Percentiles rank a stretch among this genome's conserved stretches.
Conservation (phyloP, 2,113 vertebrate species). For the Anser cygnoides region DNA sequence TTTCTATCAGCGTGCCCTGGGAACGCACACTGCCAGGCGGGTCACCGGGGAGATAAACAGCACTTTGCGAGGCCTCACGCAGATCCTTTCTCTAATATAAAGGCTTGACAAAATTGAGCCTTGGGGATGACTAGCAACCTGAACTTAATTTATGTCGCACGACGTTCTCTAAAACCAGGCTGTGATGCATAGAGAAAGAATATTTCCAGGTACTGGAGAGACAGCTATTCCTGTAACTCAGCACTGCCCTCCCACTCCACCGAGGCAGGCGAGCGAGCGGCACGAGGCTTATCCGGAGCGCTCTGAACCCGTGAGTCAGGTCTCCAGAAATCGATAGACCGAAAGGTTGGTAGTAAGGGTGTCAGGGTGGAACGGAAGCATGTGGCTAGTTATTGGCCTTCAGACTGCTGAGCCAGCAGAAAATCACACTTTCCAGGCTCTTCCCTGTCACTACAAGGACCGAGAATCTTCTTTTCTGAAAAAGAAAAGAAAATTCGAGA, state of each 20-base stretch:
- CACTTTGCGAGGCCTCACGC: not conserved
- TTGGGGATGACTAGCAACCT: not conserved
- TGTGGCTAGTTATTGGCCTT: not conserved
- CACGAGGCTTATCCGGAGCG: not conserved
- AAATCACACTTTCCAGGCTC: not conserved
- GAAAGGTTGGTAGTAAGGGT: not conserved
- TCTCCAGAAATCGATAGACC: not conserved
- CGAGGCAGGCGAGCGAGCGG: not conserved
- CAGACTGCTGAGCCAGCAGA: not conserved
- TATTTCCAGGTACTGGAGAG: conserved; percentile 3
- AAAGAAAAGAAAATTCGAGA: not conserved
- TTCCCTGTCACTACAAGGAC: not conserved
- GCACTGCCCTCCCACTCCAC: not conserved
- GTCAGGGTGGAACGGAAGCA: not conserved
- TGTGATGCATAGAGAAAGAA: not conserved
- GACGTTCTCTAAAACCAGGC: not conserved
- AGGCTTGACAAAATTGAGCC: not conserved
- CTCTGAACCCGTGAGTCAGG: not conserved
- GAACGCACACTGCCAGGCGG: not conserved
- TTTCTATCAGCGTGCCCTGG: not conserved
- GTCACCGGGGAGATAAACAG: not conserved
- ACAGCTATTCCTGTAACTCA: conserved; percentile 25
- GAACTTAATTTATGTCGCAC: not conserved
- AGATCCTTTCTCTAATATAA: not conserved
- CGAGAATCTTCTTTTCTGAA: not conserved